Base-by-base conservation (phyloP, 2,888 invertebrate species). In the Brenthis ino region DNA sequence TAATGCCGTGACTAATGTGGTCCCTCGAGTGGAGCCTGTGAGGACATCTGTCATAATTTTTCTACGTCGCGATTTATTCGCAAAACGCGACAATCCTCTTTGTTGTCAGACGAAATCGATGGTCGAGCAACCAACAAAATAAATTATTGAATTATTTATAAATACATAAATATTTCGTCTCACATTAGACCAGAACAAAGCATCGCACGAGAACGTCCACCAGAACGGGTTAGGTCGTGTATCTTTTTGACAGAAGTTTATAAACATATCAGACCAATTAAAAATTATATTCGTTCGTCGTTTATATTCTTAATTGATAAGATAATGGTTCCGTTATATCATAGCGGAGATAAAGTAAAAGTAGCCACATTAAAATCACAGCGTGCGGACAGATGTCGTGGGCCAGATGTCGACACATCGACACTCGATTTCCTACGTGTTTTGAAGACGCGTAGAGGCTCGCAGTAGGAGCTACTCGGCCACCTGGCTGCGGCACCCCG, bases 11-110 rank as follows among this genome's bases (percentile, higher is more conserved):
- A 91, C 88, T 86, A 90, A 93, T 89, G 79, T 76, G 77, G 74
- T 75, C 77, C 76, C 78, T 81, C 81, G 78, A 79, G 79, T 76
- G 80, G 77, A 81, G 81, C 79, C 81, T 83, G 77, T 85, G 83
- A 60, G 48, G 58, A 79, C 85, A 92, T 93, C 87, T 91, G 88
- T 92, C 92, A 91, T 92, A 91, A 91, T 93, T 93, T 90, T 92
- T 92, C 91, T 89, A 91, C 88, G 92, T 92, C 91, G 88, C 90
- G 84, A 86, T 87, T 88, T 86, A 86, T 91, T 85, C 81, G 91
- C 89, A 79, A 84, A 85, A 84, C 77, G 85, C 87, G 85, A 88
- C 88, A 88, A 86, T 85, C 87, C 79, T 80, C 87, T 90, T 90
- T 91, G 86, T 87, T 82, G 75, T 73, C 78, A 75, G 73, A 74